Base-by-base conservation (phyloP, 2,888 invertebrate species). In the Hipparchia semele region DNA sequence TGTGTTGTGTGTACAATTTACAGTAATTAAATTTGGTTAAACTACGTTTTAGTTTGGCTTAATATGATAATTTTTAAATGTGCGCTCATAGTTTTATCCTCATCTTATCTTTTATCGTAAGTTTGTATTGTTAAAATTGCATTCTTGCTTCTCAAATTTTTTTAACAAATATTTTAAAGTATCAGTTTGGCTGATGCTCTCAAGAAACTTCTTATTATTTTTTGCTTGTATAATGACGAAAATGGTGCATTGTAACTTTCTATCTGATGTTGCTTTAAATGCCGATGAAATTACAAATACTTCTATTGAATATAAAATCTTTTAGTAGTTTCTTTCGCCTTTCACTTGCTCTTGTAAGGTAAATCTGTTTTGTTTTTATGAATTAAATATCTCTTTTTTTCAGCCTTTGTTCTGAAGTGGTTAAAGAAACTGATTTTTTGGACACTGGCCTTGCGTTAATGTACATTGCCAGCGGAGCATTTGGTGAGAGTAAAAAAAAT, bases 1-100 rank as follows among this genome's bases (percentile, higher is more conserved):
- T 6, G 6, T 77, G 74, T 77, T 75, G 73, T 78, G 73, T 76
- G 70, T 75, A 75, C 72, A 75, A 68, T 69, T 75, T 73, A 75
- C 61, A 73, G 61, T 74, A 75, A 76, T 73, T 77, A 54, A 72
- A 75, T 78, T 78, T 75, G 70, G 65, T 76, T 77, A 59, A 68
- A 61, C 68, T 73, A 75, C 70, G 56, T 73, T 73, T 79, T 75
- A 73, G 76, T 76, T 78, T 71, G 73, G 70, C 75, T 75, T 84
- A 90, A 84, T 86, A 93, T 94, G 93, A 87, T 90, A 83, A 84
- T 92, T 84, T 93, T 92, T 84, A 91, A 88, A 83, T 88, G 90
- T 85, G 91, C 87, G 51, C 77, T 91, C 76, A 82, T 93, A 75
- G 80, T 89, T 80, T 84, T 94, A 78, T 83, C 88, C 71, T 86